Evolutionary conservation across 1,140 invertebrate species (phyloP), one percentile per base, ranked within the genome.

Genomic region (Aporrectodea caliginosa): DNA sequence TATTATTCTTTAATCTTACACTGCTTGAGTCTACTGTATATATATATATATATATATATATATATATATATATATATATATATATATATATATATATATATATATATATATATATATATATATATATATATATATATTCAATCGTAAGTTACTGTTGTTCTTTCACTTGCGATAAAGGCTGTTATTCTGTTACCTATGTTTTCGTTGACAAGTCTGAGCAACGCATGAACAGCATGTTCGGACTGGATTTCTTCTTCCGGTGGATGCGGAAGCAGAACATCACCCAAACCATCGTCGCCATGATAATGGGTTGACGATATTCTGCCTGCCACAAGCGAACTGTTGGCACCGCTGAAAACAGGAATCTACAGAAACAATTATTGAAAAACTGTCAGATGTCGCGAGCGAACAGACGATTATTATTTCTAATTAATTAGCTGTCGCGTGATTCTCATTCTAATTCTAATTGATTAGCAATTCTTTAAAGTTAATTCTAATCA

Each of bases 221-320:
- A 31, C 31, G 73, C 73, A 30, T 74, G 73, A 31, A 33, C 31
- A 74, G 73, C 73, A 33, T 74, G 31, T 31, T 74, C 73, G n/a
- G 73, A 30, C 32, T 74, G 0, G 71, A 31, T 74, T 31, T 74
- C 35, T 16, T 22, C 0, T 14, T 58, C 33, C 31, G 72, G 30
- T 31, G 78, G 33, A 30, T 74, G 27, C 2, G 22, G 16, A 16
- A 71, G 73, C 27, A 69, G 73, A 34, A 76, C 73, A 68, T 81
- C 80, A 2, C 81, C 81, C 22, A 82, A 35, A 33, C 81, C 81
- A 31, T 81, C 81, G 6, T 16, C 0, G 1, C 81, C 81, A 72
- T 82, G 81, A 35, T 80, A 80, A 35, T 73, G 16, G 16, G 31
- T 1, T 0, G 68, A 2, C 43, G 30, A 68, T 22, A 34, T 16